Evolutionary conservation across 2,797 vertebrate genomes (phyloP).

Genomic region (Sus cebifrons): DNA sequence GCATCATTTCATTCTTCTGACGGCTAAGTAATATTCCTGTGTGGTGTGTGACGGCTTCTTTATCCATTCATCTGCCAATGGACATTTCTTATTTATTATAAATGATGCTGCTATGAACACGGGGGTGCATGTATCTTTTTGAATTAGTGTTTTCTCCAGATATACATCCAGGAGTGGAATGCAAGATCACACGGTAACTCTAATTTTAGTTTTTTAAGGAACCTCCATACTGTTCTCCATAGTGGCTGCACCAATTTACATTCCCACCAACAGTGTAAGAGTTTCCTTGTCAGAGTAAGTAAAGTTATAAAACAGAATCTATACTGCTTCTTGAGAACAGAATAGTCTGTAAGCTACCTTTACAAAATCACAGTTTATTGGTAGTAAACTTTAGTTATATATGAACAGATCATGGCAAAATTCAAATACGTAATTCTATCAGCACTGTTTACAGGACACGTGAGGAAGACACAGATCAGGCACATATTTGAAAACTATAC

Average conservation of each 20-base stretch:
- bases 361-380: not conserved
- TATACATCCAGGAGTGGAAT: not conserved
- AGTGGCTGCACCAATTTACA: not conserved
- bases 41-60: not conserved
- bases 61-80: too few relatives aligned
- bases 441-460: not conserved
- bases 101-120: not conserved
- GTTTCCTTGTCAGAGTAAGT: not conserved
- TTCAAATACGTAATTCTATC: not conserved
- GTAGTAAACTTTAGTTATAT: conserved; percentile 10
- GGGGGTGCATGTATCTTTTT: not conserved
- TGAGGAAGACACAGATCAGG: too few relatives aligned
- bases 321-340: not conserved
- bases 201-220: not conserved
- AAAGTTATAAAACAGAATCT: conserved; percentile 16
- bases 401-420: not conserved
- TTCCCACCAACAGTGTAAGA: not conserved
- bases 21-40: not conserved
- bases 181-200: not conserved
- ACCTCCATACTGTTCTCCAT: not conserved
- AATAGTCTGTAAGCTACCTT: not conserved
- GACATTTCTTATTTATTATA: not conserved
- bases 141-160: not conserved
- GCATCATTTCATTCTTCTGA: not conserved
- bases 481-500: not conserved